Evolutionary conservation across 2,113 vertebrate genomes (phyloP).

Genomic region (Tympanuchus pallidicinctus): DNA sequence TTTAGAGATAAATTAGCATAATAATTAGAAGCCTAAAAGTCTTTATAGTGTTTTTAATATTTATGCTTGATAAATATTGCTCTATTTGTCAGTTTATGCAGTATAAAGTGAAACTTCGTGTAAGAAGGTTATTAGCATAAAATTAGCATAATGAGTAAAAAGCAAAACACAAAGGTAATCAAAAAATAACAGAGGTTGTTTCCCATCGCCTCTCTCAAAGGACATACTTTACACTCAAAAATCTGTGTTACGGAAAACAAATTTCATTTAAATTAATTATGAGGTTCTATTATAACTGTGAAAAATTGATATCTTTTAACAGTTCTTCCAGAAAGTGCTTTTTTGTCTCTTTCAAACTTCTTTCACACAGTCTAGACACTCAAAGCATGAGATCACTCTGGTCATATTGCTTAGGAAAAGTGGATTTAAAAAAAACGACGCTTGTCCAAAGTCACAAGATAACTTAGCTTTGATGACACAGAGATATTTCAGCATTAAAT

Average conservation of each 20-base stretch:
- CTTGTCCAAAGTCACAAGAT: neutral
- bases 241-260: conserved; percentile 44
- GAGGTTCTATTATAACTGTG: conserved; percentile 18
- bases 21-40: conserved; percentile 73
- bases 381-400: neutral
- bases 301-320: conserved; percentile 8
- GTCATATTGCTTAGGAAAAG: neutral
- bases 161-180: conserved; percentile 73
- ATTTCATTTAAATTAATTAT: conserved; percentile 69
- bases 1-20: conserved; percentile 73
- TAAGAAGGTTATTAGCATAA: conserved; percentile 67
- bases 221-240: conserved; percentile 43
- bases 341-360: conserved; percentile 14
- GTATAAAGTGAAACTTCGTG: conserved; percentile 72
- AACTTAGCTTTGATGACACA: neutral
- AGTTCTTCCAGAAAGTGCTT: conserved; percentile 26
- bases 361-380: neutral
- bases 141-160: conserved; percentile 69
- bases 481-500: neutral
- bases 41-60: conserved; percentile 74
- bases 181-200: conserved; percentile 71
- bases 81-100: conserved; percentile 73
- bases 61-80: conserved; percentile 76
- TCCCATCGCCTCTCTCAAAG: conserved; percentile 52
- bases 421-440: neutral